These are phyloP conservation scores for Dastarcus helophoroides DNA, from an alignment of 2,888 invertebrate genomes.

Conservation along the genomic window DNA sequence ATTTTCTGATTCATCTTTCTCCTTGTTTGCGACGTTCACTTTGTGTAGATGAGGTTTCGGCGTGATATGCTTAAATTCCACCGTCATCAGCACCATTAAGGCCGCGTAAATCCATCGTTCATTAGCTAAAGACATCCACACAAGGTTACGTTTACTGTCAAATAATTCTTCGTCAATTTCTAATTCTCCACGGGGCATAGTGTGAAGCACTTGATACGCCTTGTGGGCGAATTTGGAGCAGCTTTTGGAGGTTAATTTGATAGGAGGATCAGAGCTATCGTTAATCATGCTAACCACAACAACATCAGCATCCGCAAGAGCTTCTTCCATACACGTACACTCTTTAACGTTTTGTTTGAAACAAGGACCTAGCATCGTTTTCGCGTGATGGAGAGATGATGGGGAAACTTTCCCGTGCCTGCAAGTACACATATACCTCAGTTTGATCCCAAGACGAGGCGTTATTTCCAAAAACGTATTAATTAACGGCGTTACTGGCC, in stretches of 20 bases:
- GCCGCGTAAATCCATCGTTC: conserved; percentile 10
- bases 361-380: conserved; percentile 1
- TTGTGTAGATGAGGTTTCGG: not conserved
- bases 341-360: conserved; percentile 6
- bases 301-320: conserved; percentile 6
- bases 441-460: conserved; percentile 7
- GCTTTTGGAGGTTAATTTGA: too few species aligned
- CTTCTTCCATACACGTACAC: conserved; percentile 5
- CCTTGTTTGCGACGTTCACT: not conserved
- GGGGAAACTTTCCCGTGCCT: conserved; percentile 6
- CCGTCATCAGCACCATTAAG: conserved; percentile 5
- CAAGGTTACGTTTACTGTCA: conserved; percentile 7
- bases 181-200: conserved; percentile 5
- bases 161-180: conserved; percentile 6
- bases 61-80: conserved; percentile 8
- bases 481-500: conserved; percentile 7
- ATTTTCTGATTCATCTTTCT: conserved; percentile 1
- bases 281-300: conserved; percentile 6
- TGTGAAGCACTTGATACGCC: conserved; percentile 6
- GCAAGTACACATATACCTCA: conserved; percentile 8
- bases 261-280: too few species aligned
- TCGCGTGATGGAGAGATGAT: conserved; percentile 1
- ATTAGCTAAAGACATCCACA: conserved; percentile 8
- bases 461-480: conserved; percentile 8
- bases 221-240: conserved; percentile 6